Percentiles rank a stretch among this genome's conserved stretches.
These are phyloP conservation scores for Aphelocoma californica DNA, from an alignment of 2,797 vertebrate genomes.

Conservation along the genomic window DNA sequence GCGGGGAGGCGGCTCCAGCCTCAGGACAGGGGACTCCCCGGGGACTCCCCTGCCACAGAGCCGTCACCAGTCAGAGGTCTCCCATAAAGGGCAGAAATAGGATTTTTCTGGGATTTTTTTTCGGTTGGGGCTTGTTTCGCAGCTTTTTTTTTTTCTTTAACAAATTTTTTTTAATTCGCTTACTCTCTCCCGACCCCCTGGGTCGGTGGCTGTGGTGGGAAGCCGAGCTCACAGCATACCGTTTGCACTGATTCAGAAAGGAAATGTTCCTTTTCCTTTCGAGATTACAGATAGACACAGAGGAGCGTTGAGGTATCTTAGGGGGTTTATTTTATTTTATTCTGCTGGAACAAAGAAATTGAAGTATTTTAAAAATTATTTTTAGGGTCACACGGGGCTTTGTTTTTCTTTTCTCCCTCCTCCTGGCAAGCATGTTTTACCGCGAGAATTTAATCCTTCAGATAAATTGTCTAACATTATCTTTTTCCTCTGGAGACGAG, in stretches of 20 bases:
- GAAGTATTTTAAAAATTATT: not conserved
- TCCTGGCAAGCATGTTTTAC: not conserved
- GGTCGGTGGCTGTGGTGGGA: not conserved
- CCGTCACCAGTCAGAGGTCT: not conserved
- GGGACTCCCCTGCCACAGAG: not conserved
- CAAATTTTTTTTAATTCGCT: not conserved
- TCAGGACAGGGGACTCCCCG: not conserved
- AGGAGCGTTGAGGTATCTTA: not conserved
- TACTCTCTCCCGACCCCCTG: too few species aligned
- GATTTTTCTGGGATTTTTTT: not conserved
- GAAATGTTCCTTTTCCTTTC: slow-evolving; percentile 44
- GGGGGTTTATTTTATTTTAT: slow-evolving; percentile 6
- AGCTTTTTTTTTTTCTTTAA: not conserved
- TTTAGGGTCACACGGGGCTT: not conserved
- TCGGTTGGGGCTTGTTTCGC: not conserved
- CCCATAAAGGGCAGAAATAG: not conserved
- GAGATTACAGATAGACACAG: slow-evolving; percentile 11
- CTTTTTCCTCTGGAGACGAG: slow-evolving; percentile 29
- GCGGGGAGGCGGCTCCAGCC: not conserved
- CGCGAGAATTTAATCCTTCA: slow-evolving; percentile 3
- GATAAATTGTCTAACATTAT: slow-evolving; percentile 6
- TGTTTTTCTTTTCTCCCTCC: not conserved
- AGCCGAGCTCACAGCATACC: not conserved
- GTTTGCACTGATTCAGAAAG: slow-evolving; percentile 33
- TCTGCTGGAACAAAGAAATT: not conserved